Conservation (phyloP, 2,113 vertebrate species). For the Atlantisia rogersi region DNA sequence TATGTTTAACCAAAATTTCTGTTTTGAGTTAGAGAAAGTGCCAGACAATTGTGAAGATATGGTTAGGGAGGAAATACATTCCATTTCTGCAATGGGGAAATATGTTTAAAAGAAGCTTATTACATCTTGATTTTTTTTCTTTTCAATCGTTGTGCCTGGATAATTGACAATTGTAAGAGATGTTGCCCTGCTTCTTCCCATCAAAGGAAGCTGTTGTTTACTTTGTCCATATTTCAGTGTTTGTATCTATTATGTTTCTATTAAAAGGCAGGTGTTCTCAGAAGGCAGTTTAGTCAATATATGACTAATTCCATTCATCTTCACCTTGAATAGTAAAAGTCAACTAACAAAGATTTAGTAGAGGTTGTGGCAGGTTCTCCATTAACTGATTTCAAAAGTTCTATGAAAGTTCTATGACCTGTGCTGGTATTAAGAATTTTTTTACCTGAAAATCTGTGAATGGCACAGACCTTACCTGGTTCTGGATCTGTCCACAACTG, state of each 20-base stretch:
- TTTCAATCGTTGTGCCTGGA: background rate
- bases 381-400: background rate
- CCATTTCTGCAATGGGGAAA: background rate
- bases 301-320: background rate
- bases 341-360: background rate
- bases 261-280: background rate
- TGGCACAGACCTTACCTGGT: background rate
- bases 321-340: background rate
- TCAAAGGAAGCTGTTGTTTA: background rate
- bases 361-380: background rate
- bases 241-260: background rate
- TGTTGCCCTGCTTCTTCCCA: background rate
- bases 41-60: background rate
- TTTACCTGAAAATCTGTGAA: background rate
- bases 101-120: background rate
- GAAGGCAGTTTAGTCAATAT: background rate
- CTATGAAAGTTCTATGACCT: background rate
- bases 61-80: background rate
- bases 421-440: background rate
- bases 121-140: background rate
- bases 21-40: background rate
- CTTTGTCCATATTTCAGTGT: background rate
- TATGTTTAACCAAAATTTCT: background rate
- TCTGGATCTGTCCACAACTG: background rate
- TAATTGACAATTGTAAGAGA: background rate